Evolutionary conservation across 2,888 invertebrate genomes (phyloP).

Genomic region (Heliconius erato): DNA sequence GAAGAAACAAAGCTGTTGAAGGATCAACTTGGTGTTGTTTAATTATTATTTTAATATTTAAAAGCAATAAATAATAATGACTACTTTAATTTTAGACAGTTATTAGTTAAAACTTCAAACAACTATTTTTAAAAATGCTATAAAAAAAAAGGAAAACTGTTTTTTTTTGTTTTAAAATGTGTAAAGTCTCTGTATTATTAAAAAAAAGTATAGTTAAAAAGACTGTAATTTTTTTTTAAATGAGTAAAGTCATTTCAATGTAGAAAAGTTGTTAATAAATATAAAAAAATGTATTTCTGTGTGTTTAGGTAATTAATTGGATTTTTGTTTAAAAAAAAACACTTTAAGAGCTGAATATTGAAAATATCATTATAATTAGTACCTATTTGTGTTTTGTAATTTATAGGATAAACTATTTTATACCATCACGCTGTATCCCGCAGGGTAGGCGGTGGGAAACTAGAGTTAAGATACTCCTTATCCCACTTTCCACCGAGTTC

Average conservation of each 20-base stretch:
- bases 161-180: not conserved
- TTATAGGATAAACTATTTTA: too few relatives aligned
- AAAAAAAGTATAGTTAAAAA: too few relatives aligned
- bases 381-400: not conserved
- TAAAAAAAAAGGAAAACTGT: too few relatives aligned
- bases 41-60: constrained; percentile 25
- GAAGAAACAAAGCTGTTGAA: constrained; percentile 87
- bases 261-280: too few relatives aligned
- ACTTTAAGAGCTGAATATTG: not conserved
- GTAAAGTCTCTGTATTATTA: not conserved
- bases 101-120: not conserved
- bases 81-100: constrained; percentile 11
- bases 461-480: too few relatives aligned
- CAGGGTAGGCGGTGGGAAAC: too few relatives aligned
- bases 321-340: not conserved
- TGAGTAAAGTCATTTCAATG: too few relatives aligned
- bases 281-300: too few relatives aligned
- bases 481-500: too few relatives aligned
- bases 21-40: constrained; percentile 79
- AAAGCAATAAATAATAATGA: not conserved
- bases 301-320: not conserved
- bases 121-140: not conserved
- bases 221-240: too few relatives aligned
- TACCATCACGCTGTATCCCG: too few relatives aligned
- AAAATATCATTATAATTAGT: not conserved